phyloP scores from a whole-genome alignment of 2,113 vertebrate species.

The Conger conger region DNA sequence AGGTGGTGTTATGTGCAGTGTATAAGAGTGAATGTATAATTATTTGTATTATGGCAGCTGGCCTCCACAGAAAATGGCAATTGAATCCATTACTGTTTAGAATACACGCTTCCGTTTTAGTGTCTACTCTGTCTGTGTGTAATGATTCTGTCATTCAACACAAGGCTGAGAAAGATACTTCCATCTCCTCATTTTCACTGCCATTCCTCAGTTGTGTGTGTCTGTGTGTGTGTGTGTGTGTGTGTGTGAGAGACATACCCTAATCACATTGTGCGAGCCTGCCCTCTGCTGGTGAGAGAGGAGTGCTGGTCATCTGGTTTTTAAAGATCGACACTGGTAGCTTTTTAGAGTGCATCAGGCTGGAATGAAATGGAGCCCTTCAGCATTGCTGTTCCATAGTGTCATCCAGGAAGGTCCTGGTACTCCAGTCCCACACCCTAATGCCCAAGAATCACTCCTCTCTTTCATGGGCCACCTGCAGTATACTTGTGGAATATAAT shows the following conservation, averaged over 20 bases:
- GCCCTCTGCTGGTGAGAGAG: constrained; percentile 29
- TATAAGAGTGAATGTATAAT: neutral
- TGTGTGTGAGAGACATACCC: neutral
- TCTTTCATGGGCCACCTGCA: too few species aligned
- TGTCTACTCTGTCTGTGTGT: neutral
- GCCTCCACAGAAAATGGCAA: neutral
- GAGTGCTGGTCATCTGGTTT: neutral
- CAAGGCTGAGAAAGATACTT: neutral
- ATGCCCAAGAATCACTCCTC: too few species aligned
- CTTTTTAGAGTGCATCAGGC: too few species aligned
- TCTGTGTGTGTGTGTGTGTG: neutral
- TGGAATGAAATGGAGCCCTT: too few species aligned
- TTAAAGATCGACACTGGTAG: neutral
- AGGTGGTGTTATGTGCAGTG: neutral
- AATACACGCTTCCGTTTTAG: neutral
- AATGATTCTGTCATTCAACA: neutral
- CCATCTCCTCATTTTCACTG: neutral
- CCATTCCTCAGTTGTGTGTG: neutral
- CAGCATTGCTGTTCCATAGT: too few species aligned
- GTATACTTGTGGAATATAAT: too few species aligned
- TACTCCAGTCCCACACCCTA: too few species aligned
- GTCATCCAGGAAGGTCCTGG: too few species aligned
- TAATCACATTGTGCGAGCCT: neutral
- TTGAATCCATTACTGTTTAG: neutral
- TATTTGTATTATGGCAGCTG: neutral